Conservation (phyloP, 2,888 invertebrate species). For the Hymenopus coronatus region DNA sequence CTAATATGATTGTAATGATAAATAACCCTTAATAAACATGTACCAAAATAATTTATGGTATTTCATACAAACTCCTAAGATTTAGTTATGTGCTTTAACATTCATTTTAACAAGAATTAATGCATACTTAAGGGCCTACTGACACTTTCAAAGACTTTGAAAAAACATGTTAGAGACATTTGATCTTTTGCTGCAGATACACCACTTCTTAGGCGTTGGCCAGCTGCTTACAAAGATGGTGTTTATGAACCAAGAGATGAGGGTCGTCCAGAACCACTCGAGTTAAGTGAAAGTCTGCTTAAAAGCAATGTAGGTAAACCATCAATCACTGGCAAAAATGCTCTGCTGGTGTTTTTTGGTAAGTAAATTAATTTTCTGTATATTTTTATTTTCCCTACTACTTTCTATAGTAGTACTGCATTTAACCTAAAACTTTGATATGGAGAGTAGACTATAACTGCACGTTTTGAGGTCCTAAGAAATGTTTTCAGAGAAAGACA, state of each 20-base stretch:
- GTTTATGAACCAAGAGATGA: slow-evolving; percentile 52
- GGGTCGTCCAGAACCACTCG: slow-evolving; percentile 54
- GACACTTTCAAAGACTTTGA: neutral
- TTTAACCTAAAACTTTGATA: neutral
- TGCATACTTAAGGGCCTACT: too few species aligned
- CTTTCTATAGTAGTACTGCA: too few species aligned
- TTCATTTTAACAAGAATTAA: too few species aligned
- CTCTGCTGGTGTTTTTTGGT: slow-evolving; percentile 60
- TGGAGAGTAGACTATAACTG: neutral
- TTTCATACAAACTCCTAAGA: too few species aligned
- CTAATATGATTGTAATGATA: too few species aligned
- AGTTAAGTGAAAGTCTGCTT: slow-evolving; percentile 51
- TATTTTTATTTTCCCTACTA: neutral
- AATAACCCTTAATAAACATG: too few species aligned
- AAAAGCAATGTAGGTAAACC: slow-evolving; percentile 44
- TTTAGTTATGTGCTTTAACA: too few species aligned
- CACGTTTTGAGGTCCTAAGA: neutral
- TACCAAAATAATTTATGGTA: too few species aligned
- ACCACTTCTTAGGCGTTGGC: slow-evolving; percentile 52
- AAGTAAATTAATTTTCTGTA: slow-evolving; percentile 25
- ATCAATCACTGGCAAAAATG: slow-evolving; percentile 54
- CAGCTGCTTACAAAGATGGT: slow-evolving; percentile 57
- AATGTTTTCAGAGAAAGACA: too few species aligned
- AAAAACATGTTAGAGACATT: neutral
- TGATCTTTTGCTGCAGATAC: slow-evolving; percentile 46